Percentiles rank a stretch among this genome's conserved stretches.
phyloP scores from a whole-genome alignment of 1,140 invertebrate genomes.

The Dendrolimus kikuchii region DNA sequence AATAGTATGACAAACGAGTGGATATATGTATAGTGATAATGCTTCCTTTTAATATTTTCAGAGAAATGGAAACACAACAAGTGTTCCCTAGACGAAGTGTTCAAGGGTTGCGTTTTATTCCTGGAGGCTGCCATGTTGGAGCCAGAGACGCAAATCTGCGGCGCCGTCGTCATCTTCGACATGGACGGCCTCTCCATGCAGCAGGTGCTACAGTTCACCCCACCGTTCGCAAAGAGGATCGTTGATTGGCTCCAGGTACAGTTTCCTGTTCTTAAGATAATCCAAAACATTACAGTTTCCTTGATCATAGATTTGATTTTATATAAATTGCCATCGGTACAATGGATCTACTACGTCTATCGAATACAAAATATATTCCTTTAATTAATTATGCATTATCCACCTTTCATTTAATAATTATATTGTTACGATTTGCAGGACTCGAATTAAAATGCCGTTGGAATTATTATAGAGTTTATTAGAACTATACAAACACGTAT shows the following conservation, averaged over 20 bases:
- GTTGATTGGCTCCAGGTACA: conserved; percentile 84
- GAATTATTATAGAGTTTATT: too few species aligned
- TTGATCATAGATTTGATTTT: too few species aligned
- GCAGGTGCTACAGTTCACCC: conserved; percentile 88
- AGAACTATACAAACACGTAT: too few species aligned
- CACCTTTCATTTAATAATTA: too few species aligned
- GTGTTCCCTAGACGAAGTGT: conserved; percentile 84
- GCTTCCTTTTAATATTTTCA: conserved; percentile 39
- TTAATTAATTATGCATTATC: too few species aligned
- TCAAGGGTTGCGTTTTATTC: conserved; percentile 86
- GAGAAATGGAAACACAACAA: conserved; percentile 90
- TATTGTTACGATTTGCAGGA: too few species aligned
- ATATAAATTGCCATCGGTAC: too few species aligned
- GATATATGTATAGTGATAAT: background rate
- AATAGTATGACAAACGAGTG: too few species aligned
- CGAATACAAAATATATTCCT: too few species aligned
- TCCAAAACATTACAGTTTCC: background rate
- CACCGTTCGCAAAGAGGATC: conserved; percentile 85
- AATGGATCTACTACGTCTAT: too few species aligned
- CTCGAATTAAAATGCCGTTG: too few species aligned
- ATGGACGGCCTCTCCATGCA: conserved; percentile 86
- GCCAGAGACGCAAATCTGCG: conserved; percentile 81
- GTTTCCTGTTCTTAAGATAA: background rate
- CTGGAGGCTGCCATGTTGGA: conserved; percentile 86
- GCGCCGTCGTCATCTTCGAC: conserved; percentile 86